Evolutionary conservation across 1,140 invertebrate species (phyloP).

Genomic region (Platyura marginata): DNA sequence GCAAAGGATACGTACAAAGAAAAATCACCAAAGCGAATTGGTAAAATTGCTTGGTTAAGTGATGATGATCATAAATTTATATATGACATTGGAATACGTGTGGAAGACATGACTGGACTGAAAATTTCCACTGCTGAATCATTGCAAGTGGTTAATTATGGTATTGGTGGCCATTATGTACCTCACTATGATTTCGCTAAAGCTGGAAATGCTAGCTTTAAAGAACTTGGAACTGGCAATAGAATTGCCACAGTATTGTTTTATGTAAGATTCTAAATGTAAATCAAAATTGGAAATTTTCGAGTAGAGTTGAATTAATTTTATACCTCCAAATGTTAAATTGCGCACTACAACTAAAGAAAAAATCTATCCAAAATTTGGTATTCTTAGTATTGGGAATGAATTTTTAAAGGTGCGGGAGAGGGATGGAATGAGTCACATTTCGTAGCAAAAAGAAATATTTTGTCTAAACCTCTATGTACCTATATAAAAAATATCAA

Average conservation of each 20-base stretch:
- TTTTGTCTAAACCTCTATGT: no score
- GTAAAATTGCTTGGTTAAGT: slow-evolving; percentile 92
- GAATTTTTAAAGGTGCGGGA: no score
- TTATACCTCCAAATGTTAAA: no score
- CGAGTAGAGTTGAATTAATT: no score
- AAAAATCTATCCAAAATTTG: no score
- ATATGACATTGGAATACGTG: slow-evolving; percentile 42
- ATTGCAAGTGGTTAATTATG: slow-evolving; percentile 94
- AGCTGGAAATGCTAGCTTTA: neutral
- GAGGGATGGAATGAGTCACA: no score
- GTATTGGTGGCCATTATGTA: slow-evolving; percentile 96
- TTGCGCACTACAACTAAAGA: no score
- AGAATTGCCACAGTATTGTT: slow-evolving; percentile 87
- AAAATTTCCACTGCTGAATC: slow-evolving; percentile 80
- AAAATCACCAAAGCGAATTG: slow-evolving; percentile 86
- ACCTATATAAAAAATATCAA: no score
- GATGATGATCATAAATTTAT: slow-evolving; percentile 64
- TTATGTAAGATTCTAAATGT: slow-evolving; percentile 36
- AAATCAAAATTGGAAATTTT: no score
- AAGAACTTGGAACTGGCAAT: slow-evolving; percentile 38
- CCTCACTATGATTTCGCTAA: slow-evolving; percentile 94
- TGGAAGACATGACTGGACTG: slow-evolving; percentile 57
- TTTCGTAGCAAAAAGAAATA: no score
- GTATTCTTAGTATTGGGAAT: no score
- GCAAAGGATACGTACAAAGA: slow-evolving; percentile 88